Evolutionary conservation across 2,113 vertebrate species (phyloP).

Genomic region (Notarius quadriscutis): DNA sequence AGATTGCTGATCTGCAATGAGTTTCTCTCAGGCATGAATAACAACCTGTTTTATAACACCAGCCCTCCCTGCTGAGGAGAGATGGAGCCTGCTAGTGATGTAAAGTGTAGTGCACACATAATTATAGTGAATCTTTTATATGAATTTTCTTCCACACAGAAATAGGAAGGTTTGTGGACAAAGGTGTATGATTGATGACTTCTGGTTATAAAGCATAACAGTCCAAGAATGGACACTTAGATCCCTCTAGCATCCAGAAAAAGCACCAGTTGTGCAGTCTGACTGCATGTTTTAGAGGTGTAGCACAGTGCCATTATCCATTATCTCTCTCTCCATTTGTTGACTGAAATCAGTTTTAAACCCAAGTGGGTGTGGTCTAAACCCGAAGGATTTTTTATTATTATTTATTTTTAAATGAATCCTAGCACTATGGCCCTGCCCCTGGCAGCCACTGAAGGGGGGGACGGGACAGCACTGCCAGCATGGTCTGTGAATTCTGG

Average conservation of each 20-base stretch:
- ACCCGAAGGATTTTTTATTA: background rate
- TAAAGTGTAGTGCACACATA: background rate
- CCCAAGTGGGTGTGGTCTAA: background rate
- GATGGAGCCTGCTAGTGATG: background rate
- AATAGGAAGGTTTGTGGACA: background rate
- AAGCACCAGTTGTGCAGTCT: background rate
- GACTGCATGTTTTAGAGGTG: background rate
- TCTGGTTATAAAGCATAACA: background rate
- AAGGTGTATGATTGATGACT: background rate
- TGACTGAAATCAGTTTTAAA: background rate
- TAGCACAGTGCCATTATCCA: background rate
- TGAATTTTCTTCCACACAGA: background rate
- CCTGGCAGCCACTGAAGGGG: background rate
- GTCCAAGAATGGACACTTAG: background rate
- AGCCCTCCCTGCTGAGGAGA: constrained; percentile 14
- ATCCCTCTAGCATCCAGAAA: background rate
- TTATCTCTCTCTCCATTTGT: background rate
- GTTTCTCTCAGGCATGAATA: constrained; percentile 55
- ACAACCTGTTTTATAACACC: constrained; percentile 45
- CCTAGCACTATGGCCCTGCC: background rate
- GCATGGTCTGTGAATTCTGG: no score
- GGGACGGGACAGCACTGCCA: no score
- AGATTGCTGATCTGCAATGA: constrained; percentile 50
- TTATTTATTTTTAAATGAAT: background rate
- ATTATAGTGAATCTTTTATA: background rate